phyloP scores from a whole-genome alignment of 2,113 vertebrate species.

The Ictalurus furcatus region DNA sequence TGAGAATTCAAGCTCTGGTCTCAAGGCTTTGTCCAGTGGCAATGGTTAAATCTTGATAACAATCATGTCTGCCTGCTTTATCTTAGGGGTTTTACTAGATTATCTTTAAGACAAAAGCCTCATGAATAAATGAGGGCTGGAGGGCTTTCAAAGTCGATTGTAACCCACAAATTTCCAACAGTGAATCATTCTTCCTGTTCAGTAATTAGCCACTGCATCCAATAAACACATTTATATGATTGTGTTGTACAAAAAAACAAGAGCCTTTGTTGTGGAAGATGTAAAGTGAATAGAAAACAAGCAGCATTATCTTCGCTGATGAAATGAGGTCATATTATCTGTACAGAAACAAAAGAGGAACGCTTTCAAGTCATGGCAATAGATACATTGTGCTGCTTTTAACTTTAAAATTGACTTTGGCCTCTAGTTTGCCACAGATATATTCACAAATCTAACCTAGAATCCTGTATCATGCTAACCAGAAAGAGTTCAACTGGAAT shows the following conservation, averaged over 20 bases:
- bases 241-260: constrained; percentile 9
- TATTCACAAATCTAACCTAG: background rate
- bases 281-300: background rate
- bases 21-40: constrained; percentile 1
- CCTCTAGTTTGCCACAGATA: background rate
- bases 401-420: background rate
- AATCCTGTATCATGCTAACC: constrained; percentile 18
- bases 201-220: constrained; percentile 46
- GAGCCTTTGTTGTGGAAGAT: constrained; percentile 31
- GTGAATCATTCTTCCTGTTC: constrained; percentile 25
- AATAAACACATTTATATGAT: constrained; percentile 39
- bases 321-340: constrained; percentile 1
- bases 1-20: constrained; percentile 4
- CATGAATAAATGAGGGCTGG: background rate
- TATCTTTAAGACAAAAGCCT: constrained; percentile 6
- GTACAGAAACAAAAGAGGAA: background rate
- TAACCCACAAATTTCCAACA: constrained; percentile 32
- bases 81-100: background rate
- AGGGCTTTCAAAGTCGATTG: background rate
- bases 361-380: background rate
- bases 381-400: background rate
- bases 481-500: constrained; percentile 47
- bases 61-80: background rate
- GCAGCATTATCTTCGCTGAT: constrained; percentile 4
- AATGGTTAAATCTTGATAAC: background rate